These are phyloP conservation scores for Gasterosteus nipponicus DNA, from an alignment of 2,113 vertebrate species.

Conservation along the genomic window DNA sequence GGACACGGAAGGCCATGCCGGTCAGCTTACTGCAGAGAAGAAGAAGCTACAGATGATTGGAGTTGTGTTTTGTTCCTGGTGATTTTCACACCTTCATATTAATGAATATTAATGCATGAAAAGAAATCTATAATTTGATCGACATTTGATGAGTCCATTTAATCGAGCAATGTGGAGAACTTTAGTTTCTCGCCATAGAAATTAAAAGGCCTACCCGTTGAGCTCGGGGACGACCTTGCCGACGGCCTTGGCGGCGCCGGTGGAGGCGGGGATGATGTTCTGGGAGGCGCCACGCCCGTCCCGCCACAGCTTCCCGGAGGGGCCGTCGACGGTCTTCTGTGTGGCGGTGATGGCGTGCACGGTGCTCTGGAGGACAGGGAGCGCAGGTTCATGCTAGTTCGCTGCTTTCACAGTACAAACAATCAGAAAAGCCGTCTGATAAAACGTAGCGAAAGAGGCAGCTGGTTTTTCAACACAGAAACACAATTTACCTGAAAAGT, in stretches of 20 bases:
- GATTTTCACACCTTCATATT: no score
- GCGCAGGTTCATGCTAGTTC: not conserved
- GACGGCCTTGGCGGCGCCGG: constrained; percentile 92
- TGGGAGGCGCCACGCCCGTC: constrained; percentile 90
- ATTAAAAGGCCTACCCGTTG: constrained; percentile 82
- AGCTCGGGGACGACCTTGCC: constrained; percentile 93
- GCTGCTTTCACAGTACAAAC: no score
- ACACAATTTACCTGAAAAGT: no score
- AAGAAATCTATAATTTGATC: no score
- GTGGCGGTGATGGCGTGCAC: constrained; percentile 92
- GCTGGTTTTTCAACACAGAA: no score
- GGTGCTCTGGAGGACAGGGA: constrained; percentile 82
- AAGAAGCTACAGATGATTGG: not conserved
- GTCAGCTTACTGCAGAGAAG: constrained; percentile 85
- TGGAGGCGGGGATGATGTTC: constrained; percentile 94
- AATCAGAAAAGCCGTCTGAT: no score
- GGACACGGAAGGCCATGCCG: constrained; percentile 96
- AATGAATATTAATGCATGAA: no score
- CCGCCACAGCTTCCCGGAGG: constrained; percentile 91
- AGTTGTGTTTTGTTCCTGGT: not conserved
- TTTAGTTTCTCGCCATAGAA: not conserved
- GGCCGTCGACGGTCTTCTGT: constrained; percentile 93
- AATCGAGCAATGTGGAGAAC: no score
- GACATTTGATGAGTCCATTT: no score
- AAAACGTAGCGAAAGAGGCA: no score